Base-by-base conservation (phyloP, 2,113 vertebrate species). In the Taurulus bubalis region DNA sequence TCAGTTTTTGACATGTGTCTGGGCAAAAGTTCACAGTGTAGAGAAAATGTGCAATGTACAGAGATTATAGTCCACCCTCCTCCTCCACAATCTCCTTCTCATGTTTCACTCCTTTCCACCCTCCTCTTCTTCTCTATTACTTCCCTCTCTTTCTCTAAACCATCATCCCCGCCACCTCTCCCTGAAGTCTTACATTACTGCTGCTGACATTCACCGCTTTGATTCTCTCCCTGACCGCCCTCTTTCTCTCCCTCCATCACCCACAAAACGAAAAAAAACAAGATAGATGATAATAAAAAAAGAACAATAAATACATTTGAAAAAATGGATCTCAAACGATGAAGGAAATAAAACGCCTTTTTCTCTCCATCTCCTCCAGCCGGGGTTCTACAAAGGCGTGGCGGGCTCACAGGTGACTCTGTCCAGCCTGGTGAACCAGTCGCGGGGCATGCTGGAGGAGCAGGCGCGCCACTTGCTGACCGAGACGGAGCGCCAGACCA, bases 351-450 rank as follows among this genome's bases (percentile, higher is more conserved):
- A 32, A 40, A 55, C 65, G 6, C 65, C 0, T 70, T 26, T 65
- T 11, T 60, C 47, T 55, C 8, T 75, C 49, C 18, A 15, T 34
- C 36, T 51, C 0, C 79, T 22, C 6, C 92, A 99, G 98, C 94
- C 95, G 0, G 83, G 95, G 14, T 99, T 99, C 83, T 99, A 98
- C 90, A 97, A 96, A 80, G 97, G 97, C 3, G 95, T 97, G 30
- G 97, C 96, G 0, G 97, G 98, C 82, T 99, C 98, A 0, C 98
- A 99, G 93, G 98, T 99, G 67, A 99, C 96, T 0, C 95, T 98
- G 91, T 97, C 96, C 94, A 99, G 95, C 93, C 92, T 99, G 93
- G 96, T 97, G 85, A 98, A 97, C 95, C 98, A 99, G 93, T 96
- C 95, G 0, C 93, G 97, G 0, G 96, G 95, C 36, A 95, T 98